phyloP scores from a whole-genome alignment of 2,113 vertebrate species.

The Lepidothrix coronata region DNA sequence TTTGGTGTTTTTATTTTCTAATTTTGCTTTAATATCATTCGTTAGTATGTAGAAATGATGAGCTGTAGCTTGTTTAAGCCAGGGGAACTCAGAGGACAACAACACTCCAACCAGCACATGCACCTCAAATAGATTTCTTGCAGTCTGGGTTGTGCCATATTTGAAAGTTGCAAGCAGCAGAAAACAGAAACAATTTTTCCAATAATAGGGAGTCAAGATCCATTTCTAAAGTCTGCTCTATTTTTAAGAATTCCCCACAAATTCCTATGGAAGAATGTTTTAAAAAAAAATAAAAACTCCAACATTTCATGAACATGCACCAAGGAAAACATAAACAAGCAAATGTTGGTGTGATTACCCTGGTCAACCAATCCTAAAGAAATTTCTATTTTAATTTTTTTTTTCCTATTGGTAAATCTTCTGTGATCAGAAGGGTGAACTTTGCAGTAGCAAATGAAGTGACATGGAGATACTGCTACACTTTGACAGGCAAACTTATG shows the following conservation, averaged over 20 bases:
- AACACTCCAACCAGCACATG: not conserved
- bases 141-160: not conserved
- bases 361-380: not conserved
- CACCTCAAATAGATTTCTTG: not conserved
- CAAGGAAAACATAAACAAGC: not conserved
- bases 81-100: not conserved
- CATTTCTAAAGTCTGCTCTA: not conserved
- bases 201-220: not conserved
- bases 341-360: not conserved
- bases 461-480: not conserved
- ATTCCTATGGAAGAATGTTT: not conserved
- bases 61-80: not conserved
- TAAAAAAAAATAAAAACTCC: not conserved
- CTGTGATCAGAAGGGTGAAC: not conserved
- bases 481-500: not conserved
- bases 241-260: not conserved
- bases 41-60: not conserved
- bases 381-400: not conserved
- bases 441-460: not conserved
- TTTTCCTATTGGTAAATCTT: not conserved
- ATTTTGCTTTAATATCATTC: not conserved
- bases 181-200: not conserved
- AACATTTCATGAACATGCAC: not conserved
- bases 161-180: not conserved
- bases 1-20: not conserved